Evolutionary conservation across 2,797 vertebrate genomes (phyloP).

Genomic region (Vespertilio murinus): DNA sequence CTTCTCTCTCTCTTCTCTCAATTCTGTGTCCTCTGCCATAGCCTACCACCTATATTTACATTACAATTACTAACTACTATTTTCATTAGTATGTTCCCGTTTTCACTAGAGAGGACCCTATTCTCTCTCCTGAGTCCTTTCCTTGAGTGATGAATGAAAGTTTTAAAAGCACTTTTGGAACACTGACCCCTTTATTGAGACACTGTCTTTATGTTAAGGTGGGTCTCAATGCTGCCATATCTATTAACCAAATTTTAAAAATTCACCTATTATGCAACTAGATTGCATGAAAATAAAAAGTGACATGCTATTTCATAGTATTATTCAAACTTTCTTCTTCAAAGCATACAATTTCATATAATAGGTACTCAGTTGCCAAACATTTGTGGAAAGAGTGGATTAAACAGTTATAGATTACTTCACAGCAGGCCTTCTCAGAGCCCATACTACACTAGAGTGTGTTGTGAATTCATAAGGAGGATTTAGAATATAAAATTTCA

Average conservation of each 20-base stretch:
- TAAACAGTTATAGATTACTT: background rate
- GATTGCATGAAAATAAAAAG: background rate
- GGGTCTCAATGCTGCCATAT: background rate
- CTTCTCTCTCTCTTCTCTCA: background rate
- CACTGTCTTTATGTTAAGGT: background rate
- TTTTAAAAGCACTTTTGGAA: background rate
- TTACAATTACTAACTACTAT: background rate
- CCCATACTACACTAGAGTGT: background rate
- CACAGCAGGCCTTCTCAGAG: background rate
- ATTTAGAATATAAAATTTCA: background rate
- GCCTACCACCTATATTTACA: background rate
- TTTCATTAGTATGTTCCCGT: background rate
- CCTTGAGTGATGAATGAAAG: background rate
- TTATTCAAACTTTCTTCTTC: constrained; percentile 1
- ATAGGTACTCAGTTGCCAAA: background rate
- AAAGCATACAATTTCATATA: background rate
- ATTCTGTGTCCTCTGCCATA: background rate
- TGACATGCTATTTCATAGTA: background rate
- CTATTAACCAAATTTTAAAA: background rate
- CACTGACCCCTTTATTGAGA: background rate
- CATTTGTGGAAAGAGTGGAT: background rate
- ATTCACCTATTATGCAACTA: background rate
- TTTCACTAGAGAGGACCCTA: background rate
- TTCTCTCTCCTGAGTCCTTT: background rate
- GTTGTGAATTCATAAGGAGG: background rate